Percentiles rank a stretch among this genome's conserved stretches.
Evolutionary conservation across 2,797 vertebrate genomes (phyloP).

Genomic region (Girardinus metallicus): DNA sequence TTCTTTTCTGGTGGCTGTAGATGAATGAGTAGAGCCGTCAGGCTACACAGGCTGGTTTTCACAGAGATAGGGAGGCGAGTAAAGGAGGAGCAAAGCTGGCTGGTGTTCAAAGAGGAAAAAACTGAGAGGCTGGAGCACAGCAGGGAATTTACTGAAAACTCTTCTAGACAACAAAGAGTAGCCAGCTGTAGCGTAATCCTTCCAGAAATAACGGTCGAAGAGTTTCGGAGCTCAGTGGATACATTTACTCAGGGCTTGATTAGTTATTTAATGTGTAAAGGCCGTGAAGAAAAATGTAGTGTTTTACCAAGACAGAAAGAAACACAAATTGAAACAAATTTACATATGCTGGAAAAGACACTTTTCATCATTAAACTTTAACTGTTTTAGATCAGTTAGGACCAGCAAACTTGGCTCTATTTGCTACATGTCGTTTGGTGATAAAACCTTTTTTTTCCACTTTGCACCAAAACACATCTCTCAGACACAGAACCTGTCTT

Average conservation of each 20-base stretch:
- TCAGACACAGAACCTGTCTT: too few species aligned
- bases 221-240: not conserved
- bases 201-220: not conserved
- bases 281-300: not conserved
- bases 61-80: not conserved
- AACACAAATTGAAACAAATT: not conserved
- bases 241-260: not conserved
- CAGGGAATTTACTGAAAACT: constrained; percentile 5
- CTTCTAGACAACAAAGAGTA: not conserved
- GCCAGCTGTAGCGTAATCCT: not conserved
- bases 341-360: not conserved
- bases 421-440: not conserved
- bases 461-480: not conserved
- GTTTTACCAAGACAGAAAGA: not conserved
- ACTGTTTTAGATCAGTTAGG: not conserved
- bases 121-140: constrained; percentile 2
- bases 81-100: constrained; percentile 8
- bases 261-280: not conserved
- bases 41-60: constrained; percentile 3
- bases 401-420: not conserved
- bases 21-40: constrained; percentile 8
- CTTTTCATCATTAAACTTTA: not conserved
- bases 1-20: not conserved
- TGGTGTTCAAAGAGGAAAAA: constrained; percentile 15
- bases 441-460: not conserved